Evolutionary conservation across 30 jellyfish, hydroid and myxozoan genomes (phyloP).

Genomic region (Mastigias papua): DNA sequence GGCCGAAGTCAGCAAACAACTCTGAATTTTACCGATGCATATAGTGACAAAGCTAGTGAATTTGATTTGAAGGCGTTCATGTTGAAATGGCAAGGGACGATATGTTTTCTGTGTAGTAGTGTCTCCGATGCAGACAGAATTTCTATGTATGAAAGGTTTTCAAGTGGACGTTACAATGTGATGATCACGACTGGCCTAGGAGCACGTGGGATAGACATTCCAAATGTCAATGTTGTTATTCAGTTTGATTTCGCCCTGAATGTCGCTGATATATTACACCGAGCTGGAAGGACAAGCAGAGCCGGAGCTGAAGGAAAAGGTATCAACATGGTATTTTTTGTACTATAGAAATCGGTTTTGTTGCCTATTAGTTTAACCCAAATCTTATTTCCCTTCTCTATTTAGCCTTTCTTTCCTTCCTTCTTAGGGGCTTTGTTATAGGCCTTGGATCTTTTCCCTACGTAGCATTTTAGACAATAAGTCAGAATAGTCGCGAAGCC

Average conservation of each 20-base stretch:
- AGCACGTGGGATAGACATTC: slow-evolving; percentile 90
- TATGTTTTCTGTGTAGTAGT: slow-evolving; percentile 69
- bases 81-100: slow-evolving; percentile 41
- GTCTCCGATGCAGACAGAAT: slow-evolving; percentile 48
- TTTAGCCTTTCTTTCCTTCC: no score
- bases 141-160: slow-evolving; percentile 42
- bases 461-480: no score
- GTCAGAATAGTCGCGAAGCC: no score
- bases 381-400: no score
- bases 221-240: slow-evolving; percentile 76
- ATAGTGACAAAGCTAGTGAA: background rate
- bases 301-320: slow-evolving; percentile 93
- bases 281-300: slow-evolving; percentile 96
- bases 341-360: no score
- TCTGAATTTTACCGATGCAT: background rate
- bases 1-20: background rate
- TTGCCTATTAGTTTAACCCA: no score
- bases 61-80: slow-evolving; percentile 24
- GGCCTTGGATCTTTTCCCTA: no score
- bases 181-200: slow-evolving; percentile 82
- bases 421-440: no score
- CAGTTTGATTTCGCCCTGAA: slow-evolving; percentile 85
- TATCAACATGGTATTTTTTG: no score
- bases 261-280: slow-evolving; percentile 82
- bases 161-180: slow-evolving; percentile 40